Conservation (phyloP, 2,113 vertebrate species). For the Aplodontia rufa region DNA sequence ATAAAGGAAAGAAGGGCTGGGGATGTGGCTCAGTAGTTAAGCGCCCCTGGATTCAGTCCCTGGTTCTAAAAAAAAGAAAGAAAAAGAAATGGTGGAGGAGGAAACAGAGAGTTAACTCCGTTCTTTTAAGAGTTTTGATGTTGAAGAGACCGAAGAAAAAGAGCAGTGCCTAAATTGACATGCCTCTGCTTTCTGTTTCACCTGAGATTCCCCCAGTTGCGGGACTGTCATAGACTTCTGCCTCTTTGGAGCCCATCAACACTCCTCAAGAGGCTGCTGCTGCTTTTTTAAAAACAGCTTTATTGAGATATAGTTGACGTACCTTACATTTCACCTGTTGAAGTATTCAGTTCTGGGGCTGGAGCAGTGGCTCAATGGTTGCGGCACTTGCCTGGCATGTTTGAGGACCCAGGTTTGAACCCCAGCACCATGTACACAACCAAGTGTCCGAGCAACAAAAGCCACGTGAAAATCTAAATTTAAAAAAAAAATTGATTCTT, state of each 20-base stretch:
- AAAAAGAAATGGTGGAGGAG: not conserved
- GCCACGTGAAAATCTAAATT: too few species aligned
- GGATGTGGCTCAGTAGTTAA: too few species aligned
- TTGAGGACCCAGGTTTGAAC: too few species aligned
- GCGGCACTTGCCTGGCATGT: too few species aligned
- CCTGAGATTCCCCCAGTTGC: not conserved
- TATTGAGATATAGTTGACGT: not conserved
- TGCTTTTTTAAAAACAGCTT: not conserved
- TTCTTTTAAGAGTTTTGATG: slow-evolving; percentile 4
- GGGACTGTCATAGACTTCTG: not conserved
- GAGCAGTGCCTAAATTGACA: not conserved
- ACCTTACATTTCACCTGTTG: not conserved
- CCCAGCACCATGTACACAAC: too few species aligned
- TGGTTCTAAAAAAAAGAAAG: too few species aligned
- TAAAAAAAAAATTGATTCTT: too few species aligned
- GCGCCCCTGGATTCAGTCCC: too few species aligned
- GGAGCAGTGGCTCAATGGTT: too few species aligned
- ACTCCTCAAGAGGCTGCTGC: not conserved
- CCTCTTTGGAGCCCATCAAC: not conserved
- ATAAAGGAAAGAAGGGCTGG: too few species aligned
- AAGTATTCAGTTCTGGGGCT: not conserved
- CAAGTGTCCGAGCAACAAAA: too few species aligned
- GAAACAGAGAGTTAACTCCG: not conserved
- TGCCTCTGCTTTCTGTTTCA: not conserved
- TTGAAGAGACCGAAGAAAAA: not conserved